A percentile compares a stretch with the other conserved stretches of the same genome.
Conservation (phyloP, 2,113 vertebrate genomes). For the Montifringilla adamsi region DNA sequence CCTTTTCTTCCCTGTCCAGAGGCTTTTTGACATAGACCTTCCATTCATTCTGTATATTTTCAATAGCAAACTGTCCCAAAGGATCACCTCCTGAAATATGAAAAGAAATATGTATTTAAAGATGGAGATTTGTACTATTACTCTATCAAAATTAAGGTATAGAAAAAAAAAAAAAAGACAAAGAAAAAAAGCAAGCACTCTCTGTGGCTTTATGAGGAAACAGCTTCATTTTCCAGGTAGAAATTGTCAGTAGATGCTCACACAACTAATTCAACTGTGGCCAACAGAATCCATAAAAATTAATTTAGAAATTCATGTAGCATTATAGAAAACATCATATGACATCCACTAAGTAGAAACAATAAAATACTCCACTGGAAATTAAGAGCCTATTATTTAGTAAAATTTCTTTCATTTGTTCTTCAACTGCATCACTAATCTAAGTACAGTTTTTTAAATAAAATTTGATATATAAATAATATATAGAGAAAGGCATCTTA, state of each 20-base stretch:
- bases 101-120: slow-evolving; percentile 17
- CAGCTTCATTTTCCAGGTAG: not conserved
- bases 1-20: slow-evolving; percentile 90
- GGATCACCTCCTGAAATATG: slow-evolving; percentile 87
- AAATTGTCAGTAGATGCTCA: not conserved
- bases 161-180: not conserved
- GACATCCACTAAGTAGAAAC: not conserved
- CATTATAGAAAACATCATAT: not conserved
- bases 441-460: not conserved
- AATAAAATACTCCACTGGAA: not conserved
- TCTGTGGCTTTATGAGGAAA: not conserved
- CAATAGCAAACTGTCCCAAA: slow-evolving; percentile 91
- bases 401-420: not conserved
- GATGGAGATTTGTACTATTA: not conserved
- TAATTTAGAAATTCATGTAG: not conserved
- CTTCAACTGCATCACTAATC: not conserved
- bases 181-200: not conserved
- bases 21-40: slow-evolving; percentile 93
- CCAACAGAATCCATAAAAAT: not conserved
- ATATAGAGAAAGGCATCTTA: not conserved
- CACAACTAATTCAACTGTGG: not conserved
- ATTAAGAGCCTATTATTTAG: not conserved
- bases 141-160: not conserved
- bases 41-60: slow-evolving; percentile 93
- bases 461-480: not conserved